These are phyloP conservation scores for Oscheius sp. DNA, from an alignment of 2,888 invertebrate species.

Conservation along the genomic window DNA sequence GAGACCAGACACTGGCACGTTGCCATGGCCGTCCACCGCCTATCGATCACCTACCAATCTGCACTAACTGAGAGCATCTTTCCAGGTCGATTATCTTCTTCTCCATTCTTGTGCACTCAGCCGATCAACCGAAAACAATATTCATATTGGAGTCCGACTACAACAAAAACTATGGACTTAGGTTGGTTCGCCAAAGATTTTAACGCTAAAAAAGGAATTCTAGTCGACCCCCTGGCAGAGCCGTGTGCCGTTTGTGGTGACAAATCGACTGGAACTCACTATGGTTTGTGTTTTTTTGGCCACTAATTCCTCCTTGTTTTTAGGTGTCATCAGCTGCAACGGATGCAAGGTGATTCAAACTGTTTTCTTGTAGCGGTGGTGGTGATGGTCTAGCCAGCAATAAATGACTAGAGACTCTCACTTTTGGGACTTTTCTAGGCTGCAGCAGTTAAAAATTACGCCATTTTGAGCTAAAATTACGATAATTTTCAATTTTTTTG, in stretches of 20 bases:
- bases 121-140: neutral
- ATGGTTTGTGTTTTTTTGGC: slow-evolving; percentile 33
- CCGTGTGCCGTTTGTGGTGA: slow-evolving; percentile 69
- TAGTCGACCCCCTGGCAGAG: slow-evolving; percentile 65
- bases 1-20: neutral
- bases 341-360: slow-evolving; percentile 33
- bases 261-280: slow-evolving; percentile 60
- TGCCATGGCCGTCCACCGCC: neutral
- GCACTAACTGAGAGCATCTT: neutral
- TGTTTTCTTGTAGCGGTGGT: too few species aligned
- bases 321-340: slow-evolving; percentile 43
- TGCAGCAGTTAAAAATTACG: too few species aligned
- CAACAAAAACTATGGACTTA: neutral
- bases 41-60: neutral
- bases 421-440: too few species aligned
- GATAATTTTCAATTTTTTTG: too few species aligned
- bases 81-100: too few species aligned
- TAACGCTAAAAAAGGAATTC: neutral
- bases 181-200: neutral
- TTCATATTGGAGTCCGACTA: neutral
- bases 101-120: too few species aligned
- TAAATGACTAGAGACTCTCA: too few species aligned
- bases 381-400: too few species aligned
- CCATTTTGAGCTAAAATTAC: too few species aligned
- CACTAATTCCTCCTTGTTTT: neutral